phyloP scores from a whole-genome alignment of 2,797 vertebrate genomes.

The Lagothrix lagotricha region DNA sequence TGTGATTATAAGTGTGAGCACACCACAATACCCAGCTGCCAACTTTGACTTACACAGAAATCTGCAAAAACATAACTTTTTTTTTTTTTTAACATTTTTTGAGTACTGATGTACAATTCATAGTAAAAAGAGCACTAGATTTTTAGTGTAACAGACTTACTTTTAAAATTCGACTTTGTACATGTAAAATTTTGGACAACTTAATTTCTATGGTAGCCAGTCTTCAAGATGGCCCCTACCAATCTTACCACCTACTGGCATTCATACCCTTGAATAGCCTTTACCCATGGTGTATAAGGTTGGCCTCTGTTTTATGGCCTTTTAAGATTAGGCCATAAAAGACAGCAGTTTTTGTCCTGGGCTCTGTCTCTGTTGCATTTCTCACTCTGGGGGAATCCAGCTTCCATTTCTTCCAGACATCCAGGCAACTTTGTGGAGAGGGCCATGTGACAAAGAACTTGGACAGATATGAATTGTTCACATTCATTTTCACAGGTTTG shows the following conservation, averaged over 20 bases:
- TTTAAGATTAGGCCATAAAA: not conserved
- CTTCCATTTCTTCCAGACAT: not conserved
- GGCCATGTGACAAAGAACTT: not conserved
- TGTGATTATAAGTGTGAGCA: not conserved
- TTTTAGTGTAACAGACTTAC: not conserved
- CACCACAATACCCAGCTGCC: not conserved
- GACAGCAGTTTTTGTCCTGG: not conserved
- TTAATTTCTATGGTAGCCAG: not conserved
- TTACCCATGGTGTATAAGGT: not conserved
- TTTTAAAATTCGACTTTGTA: constrained; percentile 32
- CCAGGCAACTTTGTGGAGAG: not conserved
- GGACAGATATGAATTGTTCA: not conserved
- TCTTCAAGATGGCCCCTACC: not conserved
- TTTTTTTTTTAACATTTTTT: not conserved
- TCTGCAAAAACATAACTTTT: not conserved
- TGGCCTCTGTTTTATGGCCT: not conserved
- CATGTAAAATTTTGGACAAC: not conserved
- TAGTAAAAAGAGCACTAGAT: not conserved
- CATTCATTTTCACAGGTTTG: not conserved
- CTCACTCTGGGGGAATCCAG: not conserved
- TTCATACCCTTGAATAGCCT: not conserved
- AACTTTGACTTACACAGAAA: not conserved
- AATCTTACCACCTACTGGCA: not conserved
- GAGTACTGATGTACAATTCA: not conserved
- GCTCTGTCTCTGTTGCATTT: not conserved